A percentile compares a stretch with the other conserved stretches of the same genome.
Conservation (phyloP, 1,140 invertebrate genomes). For the Polypedilum pembai region DNA sequence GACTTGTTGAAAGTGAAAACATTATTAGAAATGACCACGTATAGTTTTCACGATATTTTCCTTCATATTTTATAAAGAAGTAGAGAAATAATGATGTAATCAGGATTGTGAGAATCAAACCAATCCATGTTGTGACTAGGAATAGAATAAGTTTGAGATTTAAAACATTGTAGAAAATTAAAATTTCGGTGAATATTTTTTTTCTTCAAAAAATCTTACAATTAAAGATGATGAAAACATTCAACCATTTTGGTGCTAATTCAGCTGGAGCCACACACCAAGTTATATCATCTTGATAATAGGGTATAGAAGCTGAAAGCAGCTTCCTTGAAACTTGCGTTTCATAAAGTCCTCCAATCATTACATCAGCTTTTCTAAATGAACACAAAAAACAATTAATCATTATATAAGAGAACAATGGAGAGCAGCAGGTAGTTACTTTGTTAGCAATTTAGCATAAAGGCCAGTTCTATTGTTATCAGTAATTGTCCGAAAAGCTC, state of each 20-base stretch:
- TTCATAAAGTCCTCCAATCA: conserved; percentile 29
- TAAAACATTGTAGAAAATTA: too few relatives aligned
- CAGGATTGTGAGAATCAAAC: neutral
- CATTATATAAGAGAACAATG: neutral
- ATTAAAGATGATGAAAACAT: conserved; percentile 29
- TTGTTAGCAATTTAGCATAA: neutral
- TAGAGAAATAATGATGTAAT: conserved; percentile 16
- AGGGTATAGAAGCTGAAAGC: conserved; percentile 27
- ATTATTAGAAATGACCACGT: conserved; percentile 14
- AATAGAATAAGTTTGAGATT: neutral
- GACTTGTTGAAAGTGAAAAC: conserved; percentile 6
- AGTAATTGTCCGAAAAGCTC: conserved; percentile 10
- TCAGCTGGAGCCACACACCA: conserved; percentile 28
- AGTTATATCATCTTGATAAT: conserved; percentile 30
- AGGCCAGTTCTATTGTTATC: neutral
- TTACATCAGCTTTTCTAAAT: conserved; percentile 21
- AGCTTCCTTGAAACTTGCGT: conserved; percentile 8
- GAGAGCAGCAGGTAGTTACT: neutral
- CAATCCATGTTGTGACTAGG: neutral
- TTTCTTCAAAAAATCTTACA: neutral
- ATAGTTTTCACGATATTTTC: conserved; percentile 24
- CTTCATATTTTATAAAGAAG: neutral
- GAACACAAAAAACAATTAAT: neutral
- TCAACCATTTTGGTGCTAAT: conserved; percentile 7
- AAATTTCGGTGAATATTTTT: neutral